Evolutionary conservation across 1,140 invertebrate species (phyloP), one percentile per base, ranked within the genome.

Genomic region (Adelges cooleyi): DNA sequence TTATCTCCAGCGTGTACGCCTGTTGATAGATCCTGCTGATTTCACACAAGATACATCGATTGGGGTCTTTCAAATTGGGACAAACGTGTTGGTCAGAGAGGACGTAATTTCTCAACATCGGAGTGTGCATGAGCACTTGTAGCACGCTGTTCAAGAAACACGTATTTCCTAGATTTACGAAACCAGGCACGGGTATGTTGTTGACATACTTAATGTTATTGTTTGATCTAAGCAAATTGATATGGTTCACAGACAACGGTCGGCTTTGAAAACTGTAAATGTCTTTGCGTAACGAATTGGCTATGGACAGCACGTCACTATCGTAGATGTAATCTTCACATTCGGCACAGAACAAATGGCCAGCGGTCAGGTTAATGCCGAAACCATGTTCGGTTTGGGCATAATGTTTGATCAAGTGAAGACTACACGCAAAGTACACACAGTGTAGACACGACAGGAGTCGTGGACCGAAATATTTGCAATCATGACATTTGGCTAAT

Each of bases 121-220:
- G 94, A 6, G 93, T 98, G 73, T 98, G 95, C 49, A 92, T 92
- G 66, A 99, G 74, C 1, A 91, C 88, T 79, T 98, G 95, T 9
- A 98, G 85, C 72, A 98, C 95, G 73, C 92, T 95, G 75, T 96
- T 98, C 91, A 98, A 96, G 74, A 98, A 98, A 77, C 95, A 99
- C 1, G 96, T 98, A 68, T 93, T 92, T n/a, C 95, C 95, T 69
- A 98, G 78, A 78, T 99, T 99, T 68, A 97, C 86, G 22, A 98
- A 79, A 2, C 95, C 95, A 67, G 95, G 79, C 27, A 96, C 75
- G 36, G 92, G 84, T 78, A 66, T 51, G 73, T 44, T 25, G n/a
- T 33, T 54, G 6, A 38, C 36, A 17, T 44, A 66, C 11, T n/a
- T 36, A 54, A 52, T 52, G 17, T 52, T 22, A 29, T 51, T 65